These are phyloP conservation scores for Podarcis siculus DNA, from an alignment of 2,797 vertebrate genomes.

Conservation along the genomic window DNA sequence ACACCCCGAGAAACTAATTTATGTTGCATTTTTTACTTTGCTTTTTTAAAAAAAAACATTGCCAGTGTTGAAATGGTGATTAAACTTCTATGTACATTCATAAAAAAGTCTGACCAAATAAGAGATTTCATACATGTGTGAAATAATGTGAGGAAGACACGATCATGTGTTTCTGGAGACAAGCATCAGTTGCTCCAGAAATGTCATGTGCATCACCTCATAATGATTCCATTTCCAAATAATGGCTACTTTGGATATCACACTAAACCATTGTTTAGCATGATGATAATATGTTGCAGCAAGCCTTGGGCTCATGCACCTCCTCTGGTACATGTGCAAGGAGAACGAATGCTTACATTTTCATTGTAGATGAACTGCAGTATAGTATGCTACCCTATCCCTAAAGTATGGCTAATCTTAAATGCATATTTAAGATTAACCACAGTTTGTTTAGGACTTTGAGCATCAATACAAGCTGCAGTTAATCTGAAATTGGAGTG, in stretches of 20 bases:
- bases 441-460: neutral
- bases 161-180: constrained; percentile 27
- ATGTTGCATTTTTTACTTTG: constrained; percentile 29
- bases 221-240: neutral
- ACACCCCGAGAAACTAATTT: constrained; percentile 49
- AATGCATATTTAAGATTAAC: neutral
- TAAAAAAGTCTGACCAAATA: constrained; percentile 56
- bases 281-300: neutral
- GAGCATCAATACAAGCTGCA: neutral
- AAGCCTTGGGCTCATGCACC: neutral
- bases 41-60: constrained; percentile 9
- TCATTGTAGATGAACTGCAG: neutral
- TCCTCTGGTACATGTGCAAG: neutral
- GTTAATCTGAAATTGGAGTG: neutral
- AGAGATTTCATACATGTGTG: constrained; percentile 23
- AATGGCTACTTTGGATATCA: neutral
- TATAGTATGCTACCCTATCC: neutral
- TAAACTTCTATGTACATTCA: constrained; percentile 38
- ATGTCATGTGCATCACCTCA: constrained; percentile 1
- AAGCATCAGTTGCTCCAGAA: constrained; percentile 15
- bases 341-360: neutral
- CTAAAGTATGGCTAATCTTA: neutral
- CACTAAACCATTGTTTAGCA: neutral
- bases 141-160: neutral
- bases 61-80: constrained; percentile 30